Evolutionary conservation across 1,140 invertebrate species (phyloP).

Genomic region (Penaeus vannamei): DNA sequence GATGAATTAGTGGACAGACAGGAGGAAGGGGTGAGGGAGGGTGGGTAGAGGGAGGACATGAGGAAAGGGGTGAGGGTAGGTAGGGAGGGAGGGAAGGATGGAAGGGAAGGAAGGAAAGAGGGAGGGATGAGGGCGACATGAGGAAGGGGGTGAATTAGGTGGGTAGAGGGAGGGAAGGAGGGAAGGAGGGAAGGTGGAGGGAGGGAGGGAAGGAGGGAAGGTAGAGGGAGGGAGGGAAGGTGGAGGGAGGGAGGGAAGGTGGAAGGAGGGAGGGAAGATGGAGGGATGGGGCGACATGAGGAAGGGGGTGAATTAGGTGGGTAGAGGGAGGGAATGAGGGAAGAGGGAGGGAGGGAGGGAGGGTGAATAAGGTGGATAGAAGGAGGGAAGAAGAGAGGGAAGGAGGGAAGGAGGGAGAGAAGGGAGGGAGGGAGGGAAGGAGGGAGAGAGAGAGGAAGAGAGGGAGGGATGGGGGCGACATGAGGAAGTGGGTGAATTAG

Average conservation of each 20-base stretch:
- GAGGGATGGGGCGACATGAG: background rate
- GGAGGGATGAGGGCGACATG: background rate
- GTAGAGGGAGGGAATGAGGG: constrained; percentile 33
- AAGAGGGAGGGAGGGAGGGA: too few relatives aligned
- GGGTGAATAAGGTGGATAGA: too few relatives aligned
- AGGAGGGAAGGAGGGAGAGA: background rate
- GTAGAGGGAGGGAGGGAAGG: constrained; percentile 1
- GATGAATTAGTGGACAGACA: too few relatives aligned
- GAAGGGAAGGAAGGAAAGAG: background rate
- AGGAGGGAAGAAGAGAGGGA: background rate
- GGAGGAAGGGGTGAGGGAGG: too few relatives aligned
- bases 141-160: background rate
- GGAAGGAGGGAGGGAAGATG: constrained; percentile 14
- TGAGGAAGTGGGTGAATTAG: background rate
- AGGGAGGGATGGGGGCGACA: background rate
- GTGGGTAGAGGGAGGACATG: too few relatives aligned
- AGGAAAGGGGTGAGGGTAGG: too few relatives aligned
- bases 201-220: background rate
- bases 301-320: constrained; percentile 23
- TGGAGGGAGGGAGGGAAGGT: background rate
- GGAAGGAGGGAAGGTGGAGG: background rate
- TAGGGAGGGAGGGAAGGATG: background rate
- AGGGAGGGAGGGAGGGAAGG: background rate
- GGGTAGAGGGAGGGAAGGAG: background rate
- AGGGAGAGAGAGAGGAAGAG: background rate